Evolutionary conservation across 2,888 invertebrate genomes (phyloP).

Genomic region (Hybos culiciformis): DNA sequence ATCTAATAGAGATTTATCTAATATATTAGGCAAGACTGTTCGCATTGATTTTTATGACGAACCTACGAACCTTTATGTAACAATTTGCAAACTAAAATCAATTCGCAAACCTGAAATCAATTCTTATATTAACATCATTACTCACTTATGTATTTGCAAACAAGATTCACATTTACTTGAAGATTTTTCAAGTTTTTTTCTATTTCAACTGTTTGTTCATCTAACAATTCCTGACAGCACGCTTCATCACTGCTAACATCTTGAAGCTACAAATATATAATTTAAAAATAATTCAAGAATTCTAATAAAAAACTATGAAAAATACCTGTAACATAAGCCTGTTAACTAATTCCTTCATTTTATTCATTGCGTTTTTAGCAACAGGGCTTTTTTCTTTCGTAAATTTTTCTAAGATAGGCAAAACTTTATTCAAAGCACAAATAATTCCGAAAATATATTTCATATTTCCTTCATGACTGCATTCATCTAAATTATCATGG

Average conservation of each 20-base stretch:
- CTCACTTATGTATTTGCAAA: conserved; percentile 29
- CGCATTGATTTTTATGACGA: too few species aligned
- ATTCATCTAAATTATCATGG: conserved; percentile 4
- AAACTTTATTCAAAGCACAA: conserved; percentile 9
- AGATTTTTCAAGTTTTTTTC: conserved; percentile 26
- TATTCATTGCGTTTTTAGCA: conserved; percentile 25
- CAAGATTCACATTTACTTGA: conserved; percentile 24
- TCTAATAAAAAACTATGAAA: background rate
- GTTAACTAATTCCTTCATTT: conserved; percentile 31
- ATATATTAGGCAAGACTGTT: too few species aligned
- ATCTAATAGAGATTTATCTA: too few species aligned
- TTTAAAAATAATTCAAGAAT: background rate
- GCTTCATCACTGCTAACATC: conserved; percentile 22
- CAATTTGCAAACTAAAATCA: background rate
- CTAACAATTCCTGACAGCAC: conserved; percentile 28
- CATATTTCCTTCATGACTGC: conserved; percentile 8
- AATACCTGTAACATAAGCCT: conserved; percentile 32
- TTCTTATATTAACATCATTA: too few species aligned
- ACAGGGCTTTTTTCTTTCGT: conserved; percentile 1
- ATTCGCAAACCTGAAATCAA: too few species aligned
- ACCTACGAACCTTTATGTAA: too few species aligned
- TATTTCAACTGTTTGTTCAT: conserved; percentile 26
- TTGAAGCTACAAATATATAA: conserved; percentile 8
- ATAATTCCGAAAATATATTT: conserved; percentile 6
- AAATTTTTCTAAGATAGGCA: conserved; percentile 10